phyloP scores from a whole-genome alignment of 2,113 vertebrate genomes.

The Corynorhinus townsendii region DNA sequence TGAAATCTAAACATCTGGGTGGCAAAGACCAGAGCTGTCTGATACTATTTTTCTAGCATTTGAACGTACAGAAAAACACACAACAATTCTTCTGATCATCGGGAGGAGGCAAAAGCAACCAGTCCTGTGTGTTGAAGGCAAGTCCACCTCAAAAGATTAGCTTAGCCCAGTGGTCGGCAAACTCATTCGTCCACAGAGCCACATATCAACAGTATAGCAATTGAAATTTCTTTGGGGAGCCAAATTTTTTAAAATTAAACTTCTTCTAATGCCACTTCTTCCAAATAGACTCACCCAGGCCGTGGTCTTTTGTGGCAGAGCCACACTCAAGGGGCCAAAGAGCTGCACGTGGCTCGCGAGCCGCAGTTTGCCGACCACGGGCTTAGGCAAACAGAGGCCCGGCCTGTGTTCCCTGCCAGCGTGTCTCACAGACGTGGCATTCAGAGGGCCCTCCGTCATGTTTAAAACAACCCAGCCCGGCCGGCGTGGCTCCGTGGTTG shows the following conservation, averaged over 20 bases:
- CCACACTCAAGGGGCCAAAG: no score
- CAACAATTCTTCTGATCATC: not conserved
- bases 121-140: not conserved
- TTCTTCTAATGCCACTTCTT: no score
- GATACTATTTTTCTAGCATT: not conserved
- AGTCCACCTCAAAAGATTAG: not conserved
- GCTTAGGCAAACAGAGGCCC: not conserved
- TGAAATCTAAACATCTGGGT: constrained; percentile 1
- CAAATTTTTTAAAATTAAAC: no score
- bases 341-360: no score
- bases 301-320: no score
- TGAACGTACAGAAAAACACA: not conserved
- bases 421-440: not conserved
- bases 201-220: no score
- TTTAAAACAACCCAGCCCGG: not conserved
- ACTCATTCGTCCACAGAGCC: no score
- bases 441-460: not conserved
- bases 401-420: not conserved
- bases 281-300: no score
- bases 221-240: no score
- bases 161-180: no score
- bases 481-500: no score
- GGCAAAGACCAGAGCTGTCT: not conserved
- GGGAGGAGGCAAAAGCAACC: not conserved
- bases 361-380: no score